phyloP scores from a whole-genome alignment of 1,140 invertebrate species.

The Drosophila lini region DNA sequence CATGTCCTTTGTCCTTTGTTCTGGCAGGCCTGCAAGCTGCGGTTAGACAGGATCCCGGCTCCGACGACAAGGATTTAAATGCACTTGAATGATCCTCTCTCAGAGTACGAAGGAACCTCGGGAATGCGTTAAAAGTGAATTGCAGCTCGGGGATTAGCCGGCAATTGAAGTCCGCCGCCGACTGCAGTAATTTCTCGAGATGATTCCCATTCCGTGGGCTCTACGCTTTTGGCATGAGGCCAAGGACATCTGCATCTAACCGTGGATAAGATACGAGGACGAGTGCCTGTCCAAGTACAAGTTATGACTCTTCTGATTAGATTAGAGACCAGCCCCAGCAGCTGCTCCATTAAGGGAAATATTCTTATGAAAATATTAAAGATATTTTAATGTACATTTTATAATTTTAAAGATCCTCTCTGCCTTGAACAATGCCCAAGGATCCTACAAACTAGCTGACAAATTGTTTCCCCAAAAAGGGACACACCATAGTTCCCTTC shows the following conservation, averaged over 20 bases:
- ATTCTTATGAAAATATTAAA: neutral
- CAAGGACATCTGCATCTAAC: constrained; percentile 42
- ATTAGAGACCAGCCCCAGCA: constrained; percentile 30
- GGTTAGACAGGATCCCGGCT: constrained; percentile 61
- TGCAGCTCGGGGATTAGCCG: constrained; percentile 68
- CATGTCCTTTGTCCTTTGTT: constrained; percentile 13
- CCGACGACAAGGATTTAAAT: constrained; percentile 69
- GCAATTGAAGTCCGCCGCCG: constrained; percentile 66
- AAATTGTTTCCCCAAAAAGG: neutral
- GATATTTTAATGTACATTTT: neutral
- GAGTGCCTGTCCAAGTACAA: constrained; percentile 44
- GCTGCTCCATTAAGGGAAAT: constrained; percentile 14
- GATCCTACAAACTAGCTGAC: constrained; percentile 8
- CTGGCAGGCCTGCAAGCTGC: constrained; percentile 35
- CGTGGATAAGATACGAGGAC: constrained; percentile 54
- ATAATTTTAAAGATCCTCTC: neutral
- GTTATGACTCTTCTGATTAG: constrained; percentile 69
- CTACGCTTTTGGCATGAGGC: constrained; percentile 70
- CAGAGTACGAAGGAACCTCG: constrained; percentile 4
- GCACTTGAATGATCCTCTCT: constrained; percentile 72
- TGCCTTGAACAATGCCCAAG: neutral
- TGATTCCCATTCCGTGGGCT: constrained; percentile 50
- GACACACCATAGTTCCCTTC: neutral
- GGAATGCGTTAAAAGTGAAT: constrained; percentile 80
- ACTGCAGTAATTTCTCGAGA: constrained; percentile 7